These are phyloP conservation scores for Vombatus ursinus DNA, from an alignment of 2,113 vertebrate genomes.

Conservation along the genomic window DNA sequence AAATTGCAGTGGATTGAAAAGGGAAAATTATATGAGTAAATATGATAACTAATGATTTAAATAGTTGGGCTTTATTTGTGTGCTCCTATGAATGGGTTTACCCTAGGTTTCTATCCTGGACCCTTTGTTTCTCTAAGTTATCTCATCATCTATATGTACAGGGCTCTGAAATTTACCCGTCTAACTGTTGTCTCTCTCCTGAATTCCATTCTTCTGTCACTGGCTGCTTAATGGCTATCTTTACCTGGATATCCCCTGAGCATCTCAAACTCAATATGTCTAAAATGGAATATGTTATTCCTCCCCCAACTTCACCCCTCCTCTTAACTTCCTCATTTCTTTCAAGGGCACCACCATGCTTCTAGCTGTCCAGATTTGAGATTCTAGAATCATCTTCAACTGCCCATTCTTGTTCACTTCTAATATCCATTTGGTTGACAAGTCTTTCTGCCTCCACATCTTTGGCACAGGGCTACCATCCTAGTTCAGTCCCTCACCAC, in stretches of 20 bases:
- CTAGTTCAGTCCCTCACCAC: not conserved
- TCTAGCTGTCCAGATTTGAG: not conserved
- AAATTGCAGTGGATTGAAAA: not conserved
- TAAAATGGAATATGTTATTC: not conserved
- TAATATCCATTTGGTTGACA: not conserved
- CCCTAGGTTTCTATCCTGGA: not conserved
- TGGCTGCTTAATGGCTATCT: not conserved
- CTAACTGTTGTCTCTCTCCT: not conserved
- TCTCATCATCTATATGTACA: not conserved
- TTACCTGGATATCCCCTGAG: not conserved
- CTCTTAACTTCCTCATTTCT: not conserved
- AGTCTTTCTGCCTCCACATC: not conserved
- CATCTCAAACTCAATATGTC: not conserved
- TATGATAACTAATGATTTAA: not conserved
- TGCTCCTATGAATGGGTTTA: not conserved
- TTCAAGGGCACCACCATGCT: not conserved
- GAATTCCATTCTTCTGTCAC: not conserved
- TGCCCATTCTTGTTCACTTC: not conserved
- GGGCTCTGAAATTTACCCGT: not conserved
- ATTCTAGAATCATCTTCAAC: not conserved
- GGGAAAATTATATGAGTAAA: not conserved
- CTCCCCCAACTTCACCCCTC: not conserved
- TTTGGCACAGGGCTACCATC: not conserved
- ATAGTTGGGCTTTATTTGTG: not conserved
- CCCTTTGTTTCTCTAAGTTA: not conserved